Evolutionary conservation across 2,797 vertebrate genomes (phyloP).

Genomic region (Xerus rutilus): DNA sequence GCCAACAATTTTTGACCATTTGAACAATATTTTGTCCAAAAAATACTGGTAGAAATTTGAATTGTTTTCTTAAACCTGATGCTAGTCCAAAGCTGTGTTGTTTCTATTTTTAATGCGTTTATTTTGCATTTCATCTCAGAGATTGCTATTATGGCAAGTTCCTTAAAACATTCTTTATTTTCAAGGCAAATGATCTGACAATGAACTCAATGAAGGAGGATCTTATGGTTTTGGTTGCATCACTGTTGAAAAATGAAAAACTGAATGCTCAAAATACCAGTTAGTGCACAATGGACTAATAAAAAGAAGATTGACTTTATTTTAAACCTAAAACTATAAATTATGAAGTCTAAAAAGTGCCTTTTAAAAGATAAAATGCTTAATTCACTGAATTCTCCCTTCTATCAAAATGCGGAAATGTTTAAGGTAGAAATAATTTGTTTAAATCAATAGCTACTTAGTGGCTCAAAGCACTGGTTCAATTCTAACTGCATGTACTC

Average conservation of each 20-base stretch:
- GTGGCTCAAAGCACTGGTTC: neutral
- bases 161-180: neutral
- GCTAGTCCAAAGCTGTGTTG: neutral
- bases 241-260: neutral
- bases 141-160: neutral
- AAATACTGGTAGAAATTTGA: neutral
- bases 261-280: neutral
- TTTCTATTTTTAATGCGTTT: neutral
- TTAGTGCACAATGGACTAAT: neutral
- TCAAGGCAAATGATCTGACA: neutral
- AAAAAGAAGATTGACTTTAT: neutral
- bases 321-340: neutral
- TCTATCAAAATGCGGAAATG: slow-evolving; percentile 28
- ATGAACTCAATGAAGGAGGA: neutral
- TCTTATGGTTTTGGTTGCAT: neutral
- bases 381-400: neutral
- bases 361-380: neutral
- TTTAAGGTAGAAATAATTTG: neutral
- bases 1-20: neutral
- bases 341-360: neutral
- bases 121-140: neutral
- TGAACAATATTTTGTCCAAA: slow-evolving; percentile 51
- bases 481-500: neutral
- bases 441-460: neutral
- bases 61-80: neutral